Evolutionary conservation across 2,888 invertebrate genomes (phyloP).

Genomic region (Caenorhabditis plicata): DNA sequence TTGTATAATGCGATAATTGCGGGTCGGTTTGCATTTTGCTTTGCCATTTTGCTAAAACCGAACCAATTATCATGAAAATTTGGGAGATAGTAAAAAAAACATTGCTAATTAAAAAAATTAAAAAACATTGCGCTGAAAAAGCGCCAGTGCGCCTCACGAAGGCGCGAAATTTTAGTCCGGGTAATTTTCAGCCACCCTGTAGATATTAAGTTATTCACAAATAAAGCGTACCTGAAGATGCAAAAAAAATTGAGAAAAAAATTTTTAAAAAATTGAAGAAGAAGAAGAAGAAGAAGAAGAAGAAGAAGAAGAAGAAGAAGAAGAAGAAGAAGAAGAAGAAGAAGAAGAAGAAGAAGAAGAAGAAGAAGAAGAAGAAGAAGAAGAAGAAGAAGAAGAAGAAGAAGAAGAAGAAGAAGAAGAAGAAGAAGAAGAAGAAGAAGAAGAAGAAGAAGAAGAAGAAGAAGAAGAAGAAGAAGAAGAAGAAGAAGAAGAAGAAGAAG

Average conservation of each 20-base stretch:
- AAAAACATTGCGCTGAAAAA: too few species aligned
- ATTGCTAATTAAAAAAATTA: too few species aligned
- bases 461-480: conserved; percentile 1
- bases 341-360: conserved; percentile 14
- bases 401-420: background rate
- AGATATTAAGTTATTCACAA: too few species aligned
- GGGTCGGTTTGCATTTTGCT: too few species aligned
- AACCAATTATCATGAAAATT: too few species aligned
- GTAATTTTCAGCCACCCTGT: too few species aligned
- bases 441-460: conserved; percentile 1
- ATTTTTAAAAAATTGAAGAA: conserved; percentile 1
- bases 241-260: background rate
- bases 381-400: conserved; percentile 1
- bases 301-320: conserved; percentile 5
- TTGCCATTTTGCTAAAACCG: too few species aligned
- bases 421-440: conserved; percentile 7
- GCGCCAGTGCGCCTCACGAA: too few species aligned
- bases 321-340: conserved; percentile 7
- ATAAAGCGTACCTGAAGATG: background rate
- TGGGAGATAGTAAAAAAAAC: too few species aligned
- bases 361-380: conserved; percentile 6
- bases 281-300: conserved; percentile 4
- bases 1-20: too few species aligned
- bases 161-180: too few species aligned
- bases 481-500: conserved; percentile 1